Base-by-base conservation (phyloP, 2,797 vertebrate genomes). In the Garrulus glandarius region DNA sequence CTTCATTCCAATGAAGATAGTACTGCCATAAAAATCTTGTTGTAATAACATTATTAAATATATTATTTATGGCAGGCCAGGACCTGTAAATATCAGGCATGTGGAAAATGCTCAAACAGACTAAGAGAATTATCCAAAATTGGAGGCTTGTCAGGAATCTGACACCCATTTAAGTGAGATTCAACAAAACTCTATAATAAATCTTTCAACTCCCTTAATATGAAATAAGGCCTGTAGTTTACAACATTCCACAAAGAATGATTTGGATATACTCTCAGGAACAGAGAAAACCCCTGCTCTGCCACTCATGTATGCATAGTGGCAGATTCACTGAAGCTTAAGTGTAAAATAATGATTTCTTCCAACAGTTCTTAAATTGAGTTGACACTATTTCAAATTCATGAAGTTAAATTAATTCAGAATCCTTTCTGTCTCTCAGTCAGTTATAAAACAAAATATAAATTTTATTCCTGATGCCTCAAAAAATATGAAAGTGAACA, bases 321-420 rank as follows among this genome's bases (percentile, higher is more conserved):
- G 43, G 47, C 84, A 79, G 39, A 74, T 46, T 64, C 79, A 75
- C 41, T 84, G 37, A 70, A 61, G 20, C 80, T 87, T 88, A 93
- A 83, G 44, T 80, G 41, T 89, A 68, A 76, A 95, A 86, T 87
- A 67, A 63, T 50, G 2, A 36, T 95, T 84, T 82, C 56, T 88
- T 92, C 55, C 65, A 95, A 55, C 6, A 76, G 68, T 84, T 94
- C 72, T 95, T 80, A 53, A 84, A 81, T 89, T 92, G 76, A 93
- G 23, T 91, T 84, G 57, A 49, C 64, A 78, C 91, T 95, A 71
- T 95, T 96, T 94, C 69, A 78, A 80, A 90, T 93, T 93, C 67
- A 92, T 95, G 87, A 82, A 84, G n/a, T 68, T 89, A 87, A 92
- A 95, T 87, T 95, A 94, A 94, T 97, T 92, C 89, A 72, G 70